These are phyloP conservation scores for Halcyon leucocephala DNA, from an alignment of 2,797 vertebrate species.

Conservation along the genomic window DNA sequence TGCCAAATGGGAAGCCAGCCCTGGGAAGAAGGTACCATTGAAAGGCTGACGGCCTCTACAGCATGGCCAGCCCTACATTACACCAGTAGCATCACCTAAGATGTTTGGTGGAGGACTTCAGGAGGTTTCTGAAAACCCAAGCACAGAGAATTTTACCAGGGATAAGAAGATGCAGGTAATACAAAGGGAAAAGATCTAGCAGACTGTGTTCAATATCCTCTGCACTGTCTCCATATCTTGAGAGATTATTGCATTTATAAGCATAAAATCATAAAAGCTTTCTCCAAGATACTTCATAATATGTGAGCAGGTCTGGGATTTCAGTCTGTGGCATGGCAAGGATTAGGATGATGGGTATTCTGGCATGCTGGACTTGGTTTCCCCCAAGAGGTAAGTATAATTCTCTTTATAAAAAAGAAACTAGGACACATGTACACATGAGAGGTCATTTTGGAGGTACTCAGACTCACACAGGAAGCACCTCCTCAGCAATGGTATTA, in stretches of 20 bases:
- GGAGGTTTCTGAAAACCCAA: neutral
- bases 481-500: neutral
- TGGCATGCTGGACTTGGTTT: neutral
- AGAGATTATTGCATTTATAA: neutral
- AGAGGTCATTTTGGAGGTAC: neutral
- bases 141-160: neutral
- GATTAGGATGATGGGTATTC: slow-evolving; percentile 25
- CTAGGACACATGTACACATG: neutral
- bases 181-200: neutral
- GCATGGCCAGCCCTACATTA: neutral
- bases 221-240: neutral
- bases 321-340: slow-evolving; percentile 27
- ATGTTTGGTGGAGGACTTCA: neutral
- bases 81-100: neutral
- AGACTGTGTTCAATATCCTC: neutral
- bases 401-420: neutral
- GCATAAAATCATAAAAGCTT: slow-evolving; percentile 21
- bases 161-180: neutral
- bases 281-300: slow-evolving; percentile 36
- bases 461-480: neutral
- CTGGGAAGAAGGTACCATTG: neutral
- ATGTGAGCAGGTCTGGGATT: slow-evolving; percentile 27
- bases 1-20: neutral
- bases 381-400: neutral
- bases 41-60: neutral